Evolutionary conservation across 1,140 invertebrate genomes (phyloP).

Genomic region (Euwallacea fornicatus): DNA sequence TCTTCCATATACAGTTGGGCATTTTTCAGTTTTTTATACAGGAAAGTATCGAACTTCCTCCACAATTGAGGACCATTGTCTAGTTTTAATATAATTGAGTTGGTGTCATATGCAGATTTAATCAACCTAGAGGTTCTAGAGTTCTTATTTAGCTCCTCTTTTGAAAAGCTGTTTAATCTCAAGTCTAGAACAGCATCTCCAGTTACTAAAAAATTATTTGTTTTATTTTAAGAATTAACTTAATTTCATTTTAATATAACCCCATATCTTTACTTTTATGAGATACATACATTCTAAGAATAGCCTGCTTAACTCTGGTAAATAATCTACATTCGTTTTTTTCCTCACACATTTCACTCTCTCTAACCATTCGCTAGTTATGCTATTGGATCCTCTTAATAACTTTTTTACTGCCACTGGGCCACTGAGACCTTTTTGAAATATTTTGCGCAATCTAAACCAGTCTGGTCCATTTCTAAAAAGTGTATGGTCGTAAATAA

Average conservation of each 20-base stretch:
- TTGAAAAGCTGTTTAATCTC: conserved; percentile 65
- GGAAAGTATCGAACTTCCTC: conserved; percentile 70
- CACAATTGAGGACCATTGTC: conserved; percentile 78
- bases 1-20: conserved; percentile 75
- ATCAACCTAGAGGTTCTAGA: conserved; percentile 72
- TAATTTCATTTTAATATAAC: background rate
- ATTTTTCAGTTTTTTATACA: conserved; percentile 69
- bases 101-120: conserved; percentile 69
- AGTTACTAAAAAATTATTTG: conserved; percentile 62
- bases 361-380: conserved; percentile 63
- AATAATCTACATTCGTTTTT: conserved; percentile 61
- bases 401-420: conserved; percentile 69
- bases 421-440: conserved; percentile 78
- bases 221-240: too few relatives aligned
- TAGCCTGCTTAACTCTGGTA: conserved; percentile 70
- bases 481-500: background rate
- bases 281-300: conserved; percentile 74
- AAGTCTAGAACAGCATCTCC: conserved; percentile 69
- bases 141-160: conserved; percentile 58
- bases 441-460: conserved; percentile 74
- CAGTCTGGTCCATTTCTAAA: conserved; percentile 81
- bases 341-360: conserved; percentile 41
- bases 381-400: conserved; percentile 62
- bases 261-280: background rate
- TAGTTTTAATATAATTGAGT: conserved; percentile 69